phyloP scores from a whole-genome alignment of 2,888 invertebrate species.

The Thera britannica region DNA sequence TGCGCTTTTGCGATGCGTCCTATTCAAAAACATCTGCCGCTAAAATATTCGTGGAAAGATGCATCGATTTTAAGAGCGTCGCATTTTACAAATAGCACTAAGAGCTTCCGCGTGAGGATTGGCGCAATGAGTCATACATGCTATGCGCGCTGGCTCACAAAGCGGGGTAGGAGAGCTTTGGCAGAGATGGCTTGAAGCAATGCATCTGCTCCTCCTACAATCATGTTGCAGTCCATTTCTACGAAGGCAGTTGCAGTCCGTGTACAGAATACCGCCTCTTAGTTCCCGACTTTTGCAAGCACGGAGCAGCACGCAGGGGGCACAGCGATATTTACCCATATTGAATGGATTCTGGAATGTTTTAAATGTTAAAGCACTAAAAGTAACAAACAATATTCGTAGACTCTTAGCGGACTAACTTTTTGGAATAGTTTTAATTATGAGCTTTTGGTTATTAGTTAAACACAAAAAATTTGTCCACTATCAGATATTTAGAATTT shows the following conservation, averaged over 20 bases:
- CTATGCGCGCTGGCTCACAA: constrained; percentile 65
- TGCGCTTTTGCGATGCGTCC: background rate
- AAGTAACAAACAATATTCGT: background rate
- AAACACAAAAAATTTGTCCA: constrained; percentile 10
- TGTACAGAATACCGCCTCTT: constrained; percentile 77
- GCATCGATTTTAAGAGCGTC: constrained; percentile 30
- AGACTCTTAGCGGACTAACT: background rate
- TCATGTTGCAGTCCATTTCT: constrained; percentile 85
- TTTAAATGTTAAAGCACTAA: background rate
- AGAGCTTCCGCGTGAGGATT: constrained; percentile 75
- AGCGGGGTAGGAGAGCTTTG: constrained; percentile 62
- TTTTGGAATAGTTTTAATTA: background rate
- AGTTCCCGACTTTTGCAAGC: constrained; percentile 76
- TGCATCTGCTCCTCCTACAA: constrained; percentile 80
- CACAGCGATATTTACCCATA: constrained; percentile 15
- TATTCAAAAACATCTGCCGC: background rate
- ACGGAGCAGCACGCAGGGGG: constrained; percentile 37
- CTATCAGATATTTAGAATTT: constrained; percentile 17
- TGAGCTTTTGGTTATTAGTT: background rate
- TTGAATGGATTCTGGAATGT: constrained; percentile 20
- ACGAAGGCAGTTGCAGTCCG: constrained; percentile 82
- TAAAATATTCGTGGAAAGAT: background rate
- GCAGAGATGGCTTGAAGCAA: constrained; percentile 66
- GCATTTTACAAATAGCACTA: constrained; percentile 60
- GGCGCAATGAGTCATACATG: constrained; percentile 61